Base-by-base conservation (phyloP, 92 coral and sea anemone genomes). In the Actinostola sp. region DNA sequence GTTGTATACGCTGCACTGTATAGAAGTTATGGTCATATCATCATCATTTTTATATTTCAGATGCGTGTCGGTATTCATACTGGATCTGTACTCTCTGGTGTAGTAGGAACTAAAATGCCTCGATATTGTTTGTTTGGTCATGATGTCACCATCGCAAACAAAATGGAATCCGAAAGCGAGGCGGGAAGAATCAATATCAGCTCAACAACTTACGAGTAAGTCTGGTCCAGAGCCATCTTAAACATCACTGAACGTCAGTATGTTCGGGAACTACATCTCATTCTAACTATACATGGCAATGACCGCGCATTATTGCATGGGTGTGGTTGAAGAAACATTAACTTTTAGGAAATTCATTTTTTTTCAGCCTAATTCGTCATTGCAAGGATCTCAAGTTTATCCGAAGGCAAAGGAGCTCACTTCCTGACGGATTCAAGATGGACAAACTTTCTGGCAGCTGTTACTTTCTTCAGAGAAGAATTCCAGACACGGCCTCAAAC, bases 61-160 rank as follows among this genome's bases (percentile, higher is more conserved):
- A 92, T 92, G 88, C 93, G 97, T 6, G 82, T 92, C 66, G 97
- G 97, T 11, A 83, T 92, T 31, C 97, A 92, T 61, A 85, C 97
- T 16, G 97, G 97, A 1, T 88, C 93, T 28, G 97, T 92, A 24
- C 72, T 92, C 15, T 70, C 93, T 35, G 97, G 97, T 20, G 93
- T 92, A 0, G 93, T 88, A 51, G 97, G 97, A 26, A 88, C 89
- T 14, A 92, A 92, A 77, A 92, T 92, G 97, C 97, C 97, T 12
- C 92, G 93, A 21, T 92, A 92, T 56, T 92, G 97, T 79, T 49
- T 92, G 49, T 92, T 92, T 76, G 97, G 97, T 17, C 85, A 92
- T 61, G 82, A 92, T 81, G 97, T 92, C 44, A 88, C 97, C 32
- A 63, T 89, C 12, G 97, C 93, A 25, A 88, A 92, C 84, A 92